Evolutionary conservation across 2,888 invertebrate species (phyloP).

Genomic region (Lycia hirtaria): DNA sequence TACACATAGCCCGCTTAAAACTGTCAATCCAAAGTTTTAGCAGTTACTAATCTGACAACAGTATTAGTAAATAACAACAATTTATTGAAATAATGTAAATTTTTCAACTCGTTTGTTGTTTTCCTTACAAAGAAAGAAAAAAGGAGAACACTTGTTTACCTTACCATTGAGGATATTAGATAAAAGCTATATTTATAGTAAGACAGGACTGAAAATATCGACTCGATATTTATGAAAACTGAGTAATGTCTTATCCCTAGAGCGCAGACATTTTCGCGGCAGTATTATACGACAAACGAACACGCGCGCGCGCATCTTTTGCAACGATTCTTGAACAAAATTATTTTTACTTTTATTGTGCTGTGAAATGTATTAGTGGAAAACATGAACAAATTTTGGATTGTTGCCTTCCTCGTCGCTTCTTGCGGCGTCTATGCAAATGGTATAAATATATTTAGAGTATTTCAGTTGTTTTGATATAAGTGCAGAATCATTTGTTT

Average conservation of each 20-base stretch:
- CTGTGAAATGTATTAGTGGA: conserved; percentile 44
- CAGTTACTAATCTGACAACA: no score
- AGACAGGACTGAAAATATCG: background rate
- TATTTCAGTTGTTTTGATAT: background rate
- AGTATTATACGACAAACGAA: conserved; percentile 1
- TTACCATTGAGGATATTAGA: no score
- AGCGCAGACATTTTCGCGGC: background rate
- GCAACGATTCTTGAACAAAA: background rate
- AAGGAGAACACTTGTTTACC: no score
- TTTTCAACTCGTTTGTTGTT: no score
- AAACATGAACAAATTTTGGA: conserved; percentile 44
- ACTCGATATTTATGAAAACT: background rate
- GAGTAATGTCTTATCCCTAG: background rate
- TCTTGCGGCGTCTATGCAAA: conserved; percentile 9
- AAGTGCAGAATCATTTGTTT: background rate
- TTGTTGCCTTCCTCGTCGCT: conserved; percentile 34
- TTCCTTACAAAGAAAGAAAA: no score
- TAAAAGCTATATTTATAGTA: no score
- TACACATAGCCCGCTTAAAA: no score
- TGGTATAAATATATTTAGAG: conserved; percentile 13
- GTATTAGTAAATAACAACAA: no score
- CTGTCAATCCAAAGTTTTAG: no score
- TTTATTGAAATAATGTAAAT: no score
- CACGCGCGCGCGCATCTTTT: conserved; percentile 34
- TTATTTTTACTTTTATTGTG: conserved; percentile 16